phyloP scores from a whole-genome alignment of 2,113 vertebrate species.

The Zapus hudsonius region DNA sequence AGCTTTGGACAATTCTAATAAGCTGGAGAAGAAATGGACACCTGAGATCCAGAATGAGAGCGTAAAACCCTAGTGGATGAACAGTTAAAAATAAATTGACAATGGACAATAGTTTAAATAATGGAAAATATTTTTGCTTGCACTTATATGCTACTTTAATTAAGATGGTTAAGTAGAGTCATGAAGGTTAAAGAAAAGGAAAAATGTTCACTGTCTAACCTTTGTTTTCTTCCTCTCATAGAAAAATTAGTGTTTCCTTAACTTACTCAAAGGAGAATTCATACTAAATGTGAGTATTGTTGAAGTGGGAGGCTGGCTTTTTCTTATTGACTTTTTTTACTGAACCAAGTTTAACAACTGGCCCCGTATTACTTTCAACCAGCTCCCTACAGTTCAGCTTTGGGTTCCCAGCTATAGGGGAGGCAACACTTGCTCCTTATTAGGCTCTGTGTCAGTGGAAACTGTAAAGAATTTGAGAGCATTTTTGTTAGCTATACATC shows the following conservation, averaged over 20 bases:
- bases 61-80: background rate
- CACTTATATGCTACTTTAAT: background rate
- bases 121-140: background rate
- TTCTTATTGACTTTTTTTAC: background rate
- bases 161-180: background rate
- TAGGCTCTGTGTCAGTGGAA: background rate
- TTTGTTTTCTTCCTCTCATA: slow-evolving; percentile 29
- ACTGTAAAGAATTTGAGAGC: background rate
- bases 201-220: background rate
- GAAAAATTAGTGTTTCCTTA: background rate
- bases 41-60: background rate
- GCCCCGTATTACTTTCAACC: background rate
- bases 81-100: background rate
- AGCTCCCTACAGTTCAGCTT: background rate
- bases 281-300: background rate
- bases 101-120: background rate
- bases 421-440: background rate
- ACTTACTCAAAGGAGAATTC: background rate
- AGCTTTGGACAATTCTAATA: background rate
- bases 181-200: slow-evolving; percentile 29
- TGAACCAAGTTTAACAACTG: background rate
- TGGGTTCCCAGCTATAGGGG: background rate
- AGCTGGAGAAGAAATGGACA: background rate
- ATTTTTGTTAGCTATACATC: background rate
- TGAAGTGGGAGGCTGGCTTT: background rate